A percentile compares a stretch with the other conserved stretches of the same genome.
Evolutionary conservation across 1,140 invertebrate species (phyloP).

Genomic region (Drosophila varians): DNA sequence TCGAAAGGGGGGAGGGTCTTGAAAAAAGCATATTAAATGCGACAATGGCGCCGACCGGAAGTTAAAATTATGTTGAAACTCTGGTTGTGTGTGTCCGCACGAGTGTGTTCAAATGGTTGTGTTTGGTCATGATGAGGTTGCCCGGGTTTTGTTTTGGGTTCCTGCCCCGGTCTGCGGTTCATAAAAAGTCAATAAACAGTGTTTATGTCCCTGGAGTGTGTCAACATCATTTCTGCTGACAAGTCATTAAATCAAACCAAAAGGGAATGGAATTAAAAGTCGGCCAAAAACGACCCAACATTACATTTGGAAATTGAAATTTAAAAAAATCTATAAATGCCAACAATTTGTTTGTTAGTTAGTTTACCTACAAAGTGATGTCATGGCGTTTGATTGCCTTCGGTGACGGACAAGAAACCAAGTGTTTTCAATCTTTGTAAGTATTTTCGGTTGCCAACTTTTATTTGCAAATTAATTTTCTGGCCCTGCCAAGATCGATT

Average conservation of each 20-base stretch:
- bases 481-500: slow-evolving; percentile 61
- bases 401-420: neutral
- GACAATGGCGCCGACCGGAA: slow-evolving; percentile 74
- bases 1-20: slow-evolving; percentile 17
- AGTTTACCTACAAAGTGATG: neutral
- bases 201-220: slow-evolving; percentile 65
- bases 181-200: slow-evolving; percentile 78
- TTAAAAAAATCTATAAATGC: neutral
- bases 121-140: slow-evolving; percentile 41
- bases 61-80: slow-evolving; percentile 78
- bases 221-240: slow-evolving; percentile 74
- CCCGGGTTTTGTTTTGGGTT: slow-evolving; percentile 53
- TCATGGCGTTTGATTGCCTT: slow-evolving; percentile 2
- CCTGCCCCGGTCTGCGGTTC: slow-evolving; percentile 60
- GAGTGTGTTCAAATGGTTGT: slow-evolving; percentile 40
- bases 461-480: slow-evolving; percentile 69
- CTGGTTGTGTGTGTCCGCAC: slow-evolving; percentile 16
- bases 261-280: neutral
- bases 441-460: slow-evolving; percentile 45
- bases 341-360: neutral
- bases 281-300: neutral
- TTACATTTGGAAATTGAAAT: slow-evolving; percentile 4
- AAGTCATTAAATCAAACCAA: slow-evolving; percentile 69
- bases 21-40: slow-evolving; percentile 55
- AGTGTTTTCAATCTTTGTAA: slow-evolving; percentile 3